A percentile compares a stretch with the other conserved stretches of the same genome.
Evolutionary conservation across 2,888 invertebrate genomes (phyloP).

Genomic region (Drepanosiphum platanoidis): DNA sequence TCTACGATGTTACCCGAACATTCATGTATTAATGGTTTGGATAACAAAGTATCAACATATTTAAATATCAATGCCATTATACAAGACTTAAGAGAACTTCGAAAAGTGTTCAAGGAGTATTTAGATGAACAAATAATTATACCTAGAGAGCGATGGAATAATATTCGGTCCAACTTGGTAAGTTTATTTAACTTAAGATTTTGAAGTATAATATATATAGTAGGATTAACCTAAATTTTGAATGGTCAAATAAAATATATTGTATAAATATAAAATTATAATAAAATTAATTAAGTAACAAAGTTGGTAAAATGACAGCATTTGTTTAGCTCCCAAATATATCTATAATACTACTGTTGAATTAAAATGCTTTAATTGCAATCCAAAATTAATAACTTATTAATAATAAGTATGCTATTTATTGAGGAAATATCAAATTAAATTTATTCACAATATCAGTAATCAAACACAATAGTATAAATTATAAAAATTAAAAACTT

Average conservation of each 20-base stretch:
- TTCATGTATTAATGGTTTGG: constrained; percentile 5
- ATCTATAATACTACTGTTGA: too few relatives aligned
- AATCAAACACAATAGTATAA: constrained; percentile 18
- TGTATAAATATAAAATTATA: too few relatives aligned
- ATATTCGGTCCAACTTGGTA: constrained; percentile 20
- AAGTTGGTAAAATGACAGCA: too few relatives aligned
- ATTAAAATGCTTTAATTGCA: too few relatives aligned
- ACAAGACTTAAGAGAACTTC: constrained; percentile 17
- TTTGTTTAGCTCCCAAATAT: too few relatives aligned
- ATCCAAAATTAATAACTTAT: too few relatives aligned
- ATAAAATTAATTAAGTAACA: too few relatives aligned
- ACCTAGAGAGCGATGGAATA: constrained; percentile 47
- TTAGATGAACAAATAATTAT: constrained; percentile 41
- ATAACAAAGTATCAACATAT: background rate
- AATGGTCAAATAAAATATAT: too few relatives aligned
- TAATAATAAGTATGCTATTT: too few relatives aligned
- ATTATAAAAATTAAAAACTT: constrained; percentile 34
- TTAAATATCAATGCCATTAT: constrained; percentile 2
- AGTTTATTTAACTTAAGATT: background rate
- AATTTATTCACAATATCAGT: constrained; percentile 15
- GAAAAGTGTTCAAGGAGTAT: constrained; percentile 30
- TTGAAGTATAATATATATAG: too few relatives aligned
- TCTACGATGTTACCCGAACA: constrained; percentile 19
- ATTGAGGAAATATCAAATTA: background rate
- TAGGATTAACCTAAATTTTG: too few relatives aligned